Base-by-base conservation (phyloP, 2,113 vertebrate species). In the Poeciliopsis turrubarensis region DNA sequence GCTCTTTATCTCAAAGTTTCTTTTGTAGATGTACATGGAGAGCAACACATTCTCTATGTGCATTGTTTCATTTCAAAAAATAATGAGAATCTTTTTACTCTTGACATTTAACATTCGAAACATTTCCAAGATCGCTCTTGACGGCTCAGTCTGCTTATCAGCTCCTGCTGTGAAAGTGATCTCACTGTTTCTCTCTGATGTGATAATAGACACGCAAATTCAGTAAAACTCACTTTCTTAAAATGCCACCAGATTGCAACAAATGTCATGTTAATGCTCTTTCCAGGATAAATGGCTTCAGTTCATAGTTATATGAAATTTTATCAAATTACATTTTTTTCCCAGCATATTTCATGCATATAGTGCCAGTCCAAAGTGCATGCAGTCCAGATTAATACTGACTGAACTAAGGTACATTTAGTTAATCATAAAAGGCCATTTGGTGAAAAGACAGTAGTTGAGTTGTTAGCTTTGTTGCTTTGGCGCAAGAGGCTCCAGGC, bases 131-230 rank as follows among this genome's bases (percentile, higher is more conserved):
- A 57, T 57, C 51, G 8, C 22, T 3, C 5, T 10, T n/a, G 54
- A 64, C 80, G 81, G 71, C 82, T 84, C 74, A 34, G 27, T 65
- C 61, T 32, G 77, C 60, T 81, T 30, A n/a, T 87, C 86, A 76
- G 1, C 30, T 63, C 30, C 39, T 77, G 25, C 27, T 57, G 4
- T 68, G 29, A 29, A 77, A 57, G n/a, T 60, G 75, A 39, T 29
- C 34, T 47, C 17, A 47, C 14, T 22, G 7, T 70, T 70, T 74
- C 62, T 57, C 31, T 62, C 31, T 66, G 61, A 70, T 34, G 54
- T 70, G 32, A 68, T 82, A 68, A 72, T 61, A 15, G 65, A 34
- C 19, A 27, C 4, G 4, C 15, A 15, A 54, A 25, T 54, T 54
- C 2, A 22, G 47, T 51, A 6, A 4, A 51, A 17, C 17, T 51